Evolutionary conservation across 2,888 invertebrate species (phyloP), one percentile per base, ranked within the genome.

Genomic region (Metopia argyrocephala): DNA sequence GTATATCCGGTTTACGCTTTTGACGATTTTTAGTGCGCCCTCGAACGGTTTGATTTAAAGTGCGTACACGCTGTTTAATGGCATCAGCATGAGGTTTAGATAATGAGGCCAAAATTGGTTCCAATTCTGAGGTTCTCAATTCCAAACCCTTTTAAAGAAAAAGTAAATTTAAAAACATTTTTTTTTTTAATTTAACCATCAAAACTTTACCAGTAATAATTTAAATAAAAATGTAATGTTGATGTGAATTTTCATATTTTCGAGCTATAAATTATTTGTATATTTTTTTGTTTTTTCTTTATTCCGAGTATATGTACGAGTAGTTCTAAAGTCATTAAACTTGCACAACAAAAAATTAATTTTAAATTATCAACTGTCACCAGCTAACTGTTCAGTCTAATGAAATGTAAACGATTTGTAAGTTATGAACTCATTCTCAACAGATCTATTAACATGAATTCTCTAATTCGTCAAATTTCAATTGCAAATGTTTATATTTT

Each of bases 1-100:
- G 91, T 79, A 96, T 95, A 88, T 96, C 96, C 15, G 95, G 95
- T 86, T 95, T 94, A 79, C 93, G 93, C n/a, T 94, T 91, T 82
- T 92, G 91, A 1, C 91, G 88, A 75, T 91, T 91, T 85, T 93
- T 92, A 86, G 92, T 92, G 79, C 93, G 92, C 85, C 93, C 93
- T 50, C 94, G 92, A 45, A 95, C 92, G 1, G 95, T 95, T 84
- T 93, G 93, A 90, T 95, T 95, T 20, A 95, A 91, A 0, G 94
- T 94, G 79, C 93, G 92, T 18, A 95, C 94, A 48, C 95, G 91
- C 80, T 94, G 93, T 85, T 93, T 92, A 45, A 96, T 94, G 28
- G 94, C 95, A 86, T 94, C 93, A 0, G 94, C 95, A 91, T 95
- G 94, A 59, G 92, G 94, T 83, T 92, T 92, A 1, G 93, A 93